phyloP scores from a whole-genome alignment of 2,797 vertebrate genomes.

The Nyctalus aviator region DNA sequence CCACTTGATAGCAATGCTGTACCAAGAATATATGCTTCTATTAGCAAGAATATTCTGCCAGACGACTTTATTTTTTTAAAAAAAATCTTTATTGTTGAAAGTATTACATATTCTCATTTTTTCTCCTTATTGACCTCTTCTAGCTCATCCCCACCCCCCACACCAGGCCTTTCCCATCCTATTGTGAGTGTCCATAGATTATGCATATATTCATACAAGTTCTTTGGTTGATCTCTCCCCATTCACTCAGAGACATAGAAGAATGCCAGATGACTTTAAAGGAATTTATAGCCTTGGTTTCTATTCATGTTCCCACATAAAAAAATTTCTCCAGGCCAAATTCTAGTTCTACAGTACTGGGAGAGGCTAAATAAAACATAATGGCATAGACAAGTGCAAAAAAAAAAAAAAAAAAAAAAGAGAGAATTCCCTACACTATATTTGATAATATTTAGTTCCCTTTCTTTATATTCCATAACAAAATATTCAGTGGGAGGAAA shows the following conservation, averaged over 20 bases:
- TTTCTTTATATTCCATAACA: neutral
- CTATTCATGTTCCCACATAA: neutral
- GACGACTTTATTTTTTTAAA: neutral
- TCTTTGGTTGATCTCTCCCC: no score
- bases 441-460: neutral
- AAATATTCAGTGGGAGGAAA: neutral
- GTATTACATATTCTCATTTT: no score
- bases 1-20: neutral
- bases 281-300: neutral
- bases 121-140: no score
- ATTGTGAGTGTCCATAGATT: no score
- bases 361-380: neutral
- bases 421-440: neutral
- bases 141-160: no score
- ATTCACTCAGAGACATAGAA: no score
- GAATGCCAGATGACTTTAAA: neutral
- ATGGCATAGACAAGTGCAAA: neutral
- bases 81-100: no score
- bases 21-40: neutral
- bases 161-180: no score
- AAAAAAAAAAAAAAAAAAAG: neutral
- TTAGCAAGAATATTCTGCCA: neutral
- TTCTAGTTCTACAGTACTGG: neutral
- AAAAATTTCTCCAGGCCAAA: slow-evolving; percentile 14
- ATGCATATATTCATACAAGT: no score